Evolutionary conservation across 2,888 invertebrate species (phyloP), one percentile per base, ranked within the genome.

Genomic region (Drosophila mimetica): DNA sequence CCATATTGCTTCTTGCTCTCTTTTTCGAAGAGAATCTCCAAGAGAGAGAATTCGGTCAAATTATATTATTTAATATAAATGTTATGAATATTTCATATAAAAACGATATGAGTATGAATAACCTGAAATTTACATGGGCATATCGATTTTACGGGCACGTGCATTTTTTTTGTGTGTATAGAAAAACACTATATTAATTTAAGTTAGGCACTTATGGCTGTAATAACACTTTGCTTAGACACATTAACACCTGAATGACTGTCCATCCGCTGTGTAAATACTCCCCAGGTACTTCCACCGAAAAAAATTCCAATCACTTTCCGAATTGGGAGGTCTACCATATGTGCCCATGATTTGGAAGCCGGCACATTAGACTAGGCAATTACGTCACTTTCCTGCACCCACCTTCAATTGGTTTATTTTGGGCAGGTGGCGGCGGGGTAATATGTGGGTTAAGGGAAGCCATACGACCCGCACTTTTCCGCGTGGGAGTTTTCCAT

Each of bases 291-390:
- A 18, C 39, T 39, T 20, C 22, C 36, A 22, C 22, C 60, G 18
- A 57, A 57, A 57, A 22, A 25, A 25, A 25, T n/a, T n/a, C 30
- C 42, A n/a, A 64, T 42, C 34, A 63, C 50, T 64, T 25, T 8
- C 42, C 11, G 14, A 13, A 30, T 14, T 30, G 20, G 42, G 28
- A 3, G 8, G 25, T n/a, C 25, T 18, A 6, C 42, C 25, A 42
- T 4, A 25, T 25, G 18, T 47, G 25, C 63, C 47, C 63, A 41
- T 32, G 61, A 60, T 61, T 46, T 44, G 28, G 20, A 13, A 11
- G n/a, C 41, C 60, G 11, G 18, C 55, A 71, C 65, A 71, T 71
- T 72, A 65, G 48, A 41, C 53, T 65, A 39, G 57, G 52, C 72
- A 71, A 71, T 71, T 72, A 58, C 72, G 20, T 50, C 50, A 57